A percentile compares a stretch with the other conserved stretches of the same genome.
phyloP scores from a whole-genome alignment of 2,113 vertebrate genomes.

The Sprattus sprattus region DNA sequence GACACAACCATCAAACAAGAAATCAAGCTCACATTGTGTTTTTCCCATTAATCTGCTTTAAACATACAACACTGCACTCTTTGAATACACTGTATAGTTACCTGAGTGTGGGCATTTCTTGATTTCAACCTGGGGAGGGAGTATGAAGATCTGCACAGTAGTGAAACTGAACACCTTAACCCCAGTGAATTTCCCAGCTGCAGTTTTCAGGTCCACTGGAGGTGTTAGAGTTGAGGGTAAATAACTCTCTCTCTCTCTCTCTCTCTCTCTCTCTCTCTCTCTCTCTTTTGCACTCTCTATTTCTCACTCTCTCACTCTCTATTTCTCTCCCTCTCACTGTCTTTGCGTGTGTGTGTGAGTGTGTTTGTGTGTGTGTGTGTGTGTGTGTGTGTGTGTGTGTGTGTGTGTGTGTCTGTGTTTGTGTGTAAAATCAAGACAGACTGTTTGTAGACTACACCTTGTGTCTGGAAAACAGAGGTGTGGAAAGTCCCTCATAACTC shows the following conservation, averaged over 20 bases:
- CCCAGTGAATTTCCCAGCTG: not conserved
- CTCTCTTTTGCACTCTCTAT: not conserved
- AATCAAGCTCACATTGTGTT: not conserved
- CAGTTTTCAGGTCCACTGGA: not conserved
- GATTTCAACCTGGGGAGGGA: not conserved
- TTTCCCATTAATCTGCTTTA: not conserved
- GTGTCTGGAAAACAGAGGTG: not conserved
- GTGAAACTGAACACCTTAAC: constrained; percentile 4
- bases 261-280: not conserved
- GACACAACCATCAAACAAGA: not conserved
- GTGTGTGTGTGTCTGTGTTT: not conserved
- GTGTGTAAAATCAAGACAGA: not conserved
- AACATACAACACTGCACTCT: not conserved
- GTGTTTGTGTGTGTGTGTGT: not conserved
- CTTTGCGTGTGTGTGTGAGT: not conserved
- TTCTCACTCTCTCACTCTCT: not conserved
- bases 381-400: not conserved
- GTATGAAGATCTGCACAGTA: not conserved
- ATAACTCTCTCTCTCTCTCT: not conserved
- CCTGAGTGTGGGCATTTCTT: not conserved
- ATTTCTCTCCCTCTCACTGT: not conserved
- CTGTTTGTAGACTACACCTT: not conserved
- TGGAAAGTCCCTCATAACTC: not conserved
- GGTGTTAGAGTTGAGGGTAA: not conserved
- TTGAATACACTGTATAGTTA: not conserved